Percentiles rank a stretch among this genome's conserved stretches.
Conservation (phyloP, 2,113 vertebrate species). For the Ophthalmolycus amberensis region DNA sequence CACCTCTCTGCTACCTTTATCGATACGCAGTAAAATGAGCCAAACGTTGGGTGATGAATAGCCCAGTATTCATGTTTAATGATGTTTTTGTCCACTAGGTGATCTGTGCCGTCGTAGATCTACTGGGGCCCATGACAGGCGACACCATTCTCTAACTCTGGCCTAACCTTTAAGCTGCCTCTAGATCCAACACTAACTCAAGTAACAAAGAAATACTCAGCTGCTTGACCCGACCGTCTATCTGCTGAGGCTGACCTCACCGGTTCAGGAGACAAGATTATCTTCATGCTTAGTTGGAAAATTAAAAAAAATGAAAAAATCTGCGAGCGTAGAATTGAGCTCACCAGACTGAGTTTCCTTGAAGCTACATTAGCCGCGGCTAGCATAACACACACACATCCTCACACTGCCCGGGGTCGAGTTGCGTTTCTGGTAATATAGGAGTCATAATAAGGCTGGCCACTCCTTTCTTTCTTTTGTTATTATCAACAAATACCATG, state of each 20-base stretch:
- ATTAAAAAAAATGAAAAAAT: background rate
- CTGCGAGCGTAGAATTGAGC: background rate
- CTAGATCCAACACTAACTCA: background rate
- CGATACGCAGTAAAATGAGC: background rate
- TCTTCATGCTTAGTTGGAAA: background rate
- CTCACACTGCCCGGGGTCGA: background rate
- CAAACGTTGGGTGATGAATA: background rate
- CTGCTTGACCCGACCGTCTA: background rate
- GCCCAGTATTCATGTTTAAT: background rate
- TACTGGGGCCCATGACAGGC: background rate
- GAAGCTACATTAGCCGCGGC: background rate
- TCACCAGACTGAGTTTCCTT: background rate
- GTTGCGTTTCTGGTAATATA: background rate
- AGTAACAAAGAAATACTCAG: background rate
- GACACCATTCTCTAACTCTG: background rate
- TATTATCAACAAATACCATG: background rate
- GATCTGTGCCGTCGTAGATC: background rate
- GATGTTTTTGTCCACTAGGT: background rate
- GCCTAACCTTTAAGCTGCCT: background rate
- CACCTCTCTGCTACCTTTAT: background rate
- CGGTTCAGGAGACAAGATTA: background rate
- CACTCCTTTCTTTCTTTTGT: background rate
- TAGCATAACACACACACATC: background rate
- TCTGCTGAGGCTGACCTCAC: slow-evolving; percentile 2
- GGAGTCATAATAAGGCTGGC: background rate